A percentile compares a stretch with the other conserved stretches of the same genome.
Evolutionary conservation across 2,797 vertebrate genomes (phyloP).

Genomic region (Linurgus olivaceus): DNA sequence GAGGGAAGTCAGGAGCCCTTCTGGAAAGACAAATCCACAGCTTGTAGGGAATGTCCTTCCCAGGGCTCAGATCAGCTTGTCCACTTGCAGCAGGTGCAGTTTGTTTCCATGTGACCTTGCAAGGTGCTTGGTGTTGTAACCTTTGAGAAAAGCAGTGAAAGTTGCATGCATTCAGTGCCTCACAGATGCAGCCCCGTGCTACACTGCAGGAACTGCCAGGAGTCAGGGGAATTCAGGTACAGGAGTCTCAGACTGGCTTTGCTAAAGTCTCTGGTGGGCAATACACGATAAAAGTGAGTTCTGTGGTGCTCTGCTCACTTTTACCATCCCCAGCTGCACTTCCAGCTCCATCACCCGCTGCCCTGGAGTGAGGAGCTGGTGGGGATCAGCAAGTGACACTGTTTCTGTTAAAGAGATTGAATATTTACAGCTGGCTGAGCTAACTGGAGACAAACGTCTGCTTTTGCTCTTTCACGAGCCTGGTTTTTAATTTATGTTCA

Average conservation of each 20-base stretch:
- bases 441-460: neutral
- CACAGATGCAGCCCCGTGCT: neutral
- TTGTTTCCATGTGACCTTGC: neutral
- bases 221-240: neutral
- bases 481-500: neutral
- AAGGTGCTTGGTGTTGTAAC: accelerated
- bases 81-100: neutral
- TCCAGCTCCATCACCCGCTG: accelerated
- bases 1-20: neutral
- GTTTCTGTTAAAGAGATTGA: neutral
- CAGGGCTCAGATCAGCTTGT: neutral
- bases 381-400: neutral
- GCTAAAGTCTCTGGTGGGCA: neutral
- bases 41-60: neutral
- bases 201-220: neutral
- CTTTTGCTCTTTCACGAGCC: neutral
- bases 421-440: neutral
- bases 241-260: neutral
- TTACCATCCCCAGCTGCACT: neutral
- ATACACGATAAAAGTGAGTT: neutral
- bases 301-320: neutral
- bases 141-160: neutral
- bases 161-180: neutral
- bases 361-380: neutral
- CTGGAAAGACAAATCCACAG: neutral